These are phyloP conservation scores for Drosophila takahashii DNA, from an alignment of 1,140 invertebrate genomes.

Conservation along the genomic window DNA sequence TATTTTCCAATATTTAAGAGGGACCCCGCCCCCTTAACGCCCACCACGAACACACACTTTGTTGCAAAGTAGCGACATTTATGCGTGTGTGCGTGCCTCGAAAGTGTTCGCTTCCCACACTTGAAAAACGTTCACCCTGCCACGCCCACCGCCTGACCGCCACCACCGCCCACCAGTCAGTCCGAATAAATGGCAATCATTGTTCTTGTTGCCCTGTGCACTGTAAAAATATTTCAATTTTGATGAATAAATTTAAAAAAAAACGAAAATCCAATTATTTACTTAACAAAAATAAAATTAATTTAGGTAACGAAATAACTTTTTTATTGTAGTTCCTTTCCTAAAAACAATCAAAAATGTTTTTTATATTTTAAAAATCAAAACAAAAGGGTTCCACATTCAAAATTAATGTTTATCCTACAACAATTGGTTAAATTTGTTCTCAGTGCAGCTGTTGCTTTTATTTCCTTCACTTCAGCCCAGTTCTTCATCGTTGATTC, in stretches of 20 bases:
- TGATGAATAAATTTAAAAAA: too few relatives aligned
- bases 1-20: background rate
- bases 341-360: too few relatives aligned
- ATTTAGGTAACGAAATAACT: too few relatives aligned
- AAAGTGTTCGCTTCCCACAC: conserved; percentile 18
- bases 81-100: conserved; percentile 62
- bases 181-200: conserved; percentile 12
- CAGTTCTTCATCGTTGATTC: conserved; percentile 22
- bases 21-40: background rate
- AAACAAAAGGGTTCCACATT: background rate
- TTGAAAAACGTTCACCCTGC: conserved; percentile 5
- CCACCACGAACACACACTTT: conserved; percentile 52
- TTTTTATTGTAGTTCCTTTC: too few relatives aligned
- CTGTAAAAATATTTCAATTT: background rate
- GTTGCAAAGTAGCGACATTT: conserved; percentile 68
- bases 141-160: conserved; percentile 4
- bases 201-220: background rate
- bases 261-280: too few relatives aligned
- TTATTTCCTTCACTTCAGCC: conserved; percentile 19
- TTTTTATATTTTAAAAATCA: background rate
- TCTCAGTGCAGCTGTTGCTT: conserved; percentile 8
- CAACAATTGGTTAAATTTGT: too few relatives aligned
- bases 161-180: conserved; percentile 12
- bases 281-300: too few relatives aligned
- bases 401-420: background rate